Base-by-base conservation (phyloP, 2,113 vertebrate genomes). In the Albula goreensis region DNA sequence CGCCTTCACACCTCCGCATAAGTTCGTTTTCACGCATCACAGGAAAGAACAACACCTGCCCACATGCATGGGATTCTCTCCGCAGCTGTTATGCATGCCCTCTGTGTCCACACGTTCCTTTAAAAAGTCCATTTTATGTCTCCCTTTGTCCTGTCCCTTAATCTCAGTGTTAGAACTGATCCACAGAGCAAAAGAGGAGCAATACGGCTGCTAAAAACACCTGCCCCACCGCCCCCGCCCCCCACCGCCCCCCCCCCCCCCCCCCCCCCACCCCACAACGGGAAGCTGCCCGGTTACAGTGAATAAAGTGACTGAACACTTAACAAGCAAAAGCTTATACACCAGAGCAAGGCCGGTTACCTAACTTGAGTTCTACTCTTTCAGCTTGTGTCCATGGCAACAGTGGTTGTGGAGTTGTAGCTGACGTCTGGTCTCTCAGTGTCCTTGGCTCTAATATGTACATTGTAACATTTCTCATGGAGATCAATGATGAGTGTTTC, bases 21-120 rank as follows among this genome's bases (percentile, higher is more conserved):
- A 87, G 90, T 93, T 89, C 77, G 90, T 84, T 31, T 78, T 13
- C 63, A 81, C 81, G 50, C 85, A 49, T 86, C 70, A 4, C 56
- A 88, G 85, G 87, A 83, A 81, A 53, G 86, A 74, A 41, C 74
- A 89, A 90, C 90, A 91, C 85, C 89, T 90, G 79, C 41, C 74
- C 78, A 57, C 50, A 53, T 41, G 86, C 53, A 87, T 9, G 3
- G 86, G 85, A 25, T 19, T 48, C 81, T 87, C 53, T 78, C 50
- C 88, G 78, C 89, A 89, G 83, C 85, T 85, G 86, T 60, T 88
- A 78, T 81, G 31, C 66, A 74, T 79, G 19, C 78, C 13, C 86
- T 57, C 50, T 85, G 66, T 57, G 25, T 66, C 53, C 19, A 66
- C 83, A 81, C 49, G 53, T 85, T 87, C 22, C 80, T 83, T 86